Base-by-base conservation (phyloP, 1,140 invertebrate species). In the Mizuhopecten yessoensis region DNA sequence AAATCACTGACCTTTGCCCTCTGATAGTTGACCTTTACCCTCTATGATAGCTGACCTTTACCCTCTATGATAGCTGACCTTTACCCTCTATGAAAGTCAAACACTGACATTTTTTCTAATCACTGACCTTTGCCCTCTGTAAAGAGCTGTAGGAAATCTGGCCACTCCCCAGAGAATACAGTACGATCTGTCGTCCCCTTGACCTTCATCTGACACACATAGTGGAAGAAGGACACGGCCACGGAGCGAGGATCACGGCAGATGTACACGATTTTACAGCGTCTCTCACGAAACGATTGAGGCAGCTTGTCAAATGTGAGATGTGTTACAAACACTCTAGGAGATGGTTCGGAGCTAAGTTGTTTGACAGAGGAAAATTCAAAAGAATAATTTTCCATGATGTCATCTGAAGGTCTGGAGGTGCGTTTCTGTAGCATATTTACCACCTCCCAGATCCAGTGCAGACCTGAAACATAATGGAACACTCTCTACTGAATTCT, bases 51-150 rank as follows among this genome's bases (percentile, higher is more conserved):
- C n/a, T n/a, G n/a, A n/a, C n/a, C n/a, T n/a, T n/a, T n/a, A n/a
- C n/a, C n/a, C n/a, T n/a, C n/a, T n/a, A n/a, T n/a, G n/a, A n/a
- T n/a, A n/a, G n/a, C n/a, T n/a, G n/a, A n/a, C n/a, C n/a, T n/a
- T n/a, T n/a, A n/a, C n/a, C n/a, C n/a, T n/a, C n/a, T n/a, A n/a
- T n/a, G n/a, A n/a, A n/a, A n/a, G n/a, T n/a, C 36, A 39, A 39
- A 7, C 36, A 39, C 36, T 39, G 36, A 39, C 36, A 7, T 39
- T 13, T 39, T 13, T 7, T 13, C 36, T 39, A 57, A 15, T 20
- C 45, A 75, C 57, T 75, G 57, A 75, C 57, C 57, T 75, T 75
- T 75, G 57, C 57, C 57, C n/a, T 75, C 57, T 29, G n/a, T n/a
- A 29, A 75, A 75, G n/a, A 75, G 29, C 23, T 29, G 57, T 29